Base-by-base conservation (phyloP, 2,797 vertebrate genomes). In the Schizopygopsis malacanthus region DNA sequence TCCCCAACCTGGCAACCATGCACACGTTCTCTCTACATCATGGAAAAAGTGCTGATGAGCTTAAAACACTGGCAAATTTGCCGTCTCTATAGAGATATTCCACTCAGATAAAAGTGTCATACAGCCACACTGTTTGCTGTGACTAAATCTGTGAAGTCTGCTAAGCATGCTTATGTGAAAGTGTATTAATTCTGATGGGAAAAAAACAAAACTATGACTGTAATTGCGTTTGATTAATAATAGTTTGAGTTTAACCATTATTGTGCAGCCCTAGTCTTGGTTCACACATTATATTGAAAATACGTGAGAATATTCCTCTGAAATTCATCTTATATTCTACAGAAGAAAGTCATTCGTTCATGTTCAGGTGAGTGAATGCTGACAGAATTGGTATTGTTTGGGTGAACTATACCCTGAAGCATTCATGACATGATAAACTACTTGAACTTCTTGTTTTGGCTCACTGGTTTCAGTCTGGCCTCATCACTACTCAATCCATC, bases 381-480 rank as follows among this genome's bases (percentile, higher is more conserved):
- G 22, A 72, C 70, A 45, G 41, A 25, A 45, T 45, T 45, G 2
- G 39, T 6, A 20, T 41, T 41, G 20, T 70, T 11, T 70, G 20
- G 20, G 37, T 69, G 33, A 39, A 39, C 39, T 45, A 45, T 25
- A 25, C n/a, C 70, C 11, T 16, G 11, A 61, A 43, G 33, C 37
- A 50, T 52, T 69, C 6, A 81, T 1, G 28, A 81, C 12, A 52
- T 2, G 12, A 81, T 69, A 81, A 54, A 39, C 45, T 52, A n/a
- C 79, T 39, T n/a, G 18, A 69, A 67, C 70, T 52, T 81, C 28
- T 22, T 16, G 43, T 69, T 81, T 81, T 52, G 5, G 22, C 45
- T 52, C 13, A 0, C 47, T 69, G 20, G 63, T 81, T 81, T 69
- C 45, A 81, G 28, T 69, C 28, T 81, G 28, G 4, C 20, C 45